Base-by-base conservation (phyloP, 2,113 vertebrate genomes). In the Seriola quinqueradiata region DNA sequence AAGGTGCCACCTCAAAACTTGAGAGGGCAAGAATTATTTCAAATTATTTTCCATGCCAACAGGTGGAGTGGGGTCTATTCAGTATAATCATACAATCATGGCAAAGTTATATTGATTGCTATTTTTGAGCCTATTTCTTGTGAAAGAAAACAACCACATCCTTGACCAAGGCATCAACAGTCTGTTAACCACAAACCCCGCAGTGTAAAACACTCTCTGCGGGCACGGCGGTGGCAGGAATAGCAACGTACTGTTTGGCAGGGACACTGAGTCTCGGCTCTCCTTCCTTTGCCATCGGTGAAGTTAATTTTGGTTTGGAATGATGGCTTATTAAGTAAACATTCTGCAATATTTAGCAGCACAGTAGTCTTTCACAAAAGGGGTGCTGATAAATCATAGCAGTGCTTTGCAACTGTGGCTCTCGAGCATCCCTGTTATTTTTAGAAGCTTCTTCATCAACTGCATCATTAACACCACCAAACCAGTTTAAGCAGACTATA, bases 61-160 rank as follows among this genome's bases (percentile, higher is more conserved):
- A 28, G 3, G 28, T 28, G 28, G 28, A 28, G 28, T 28, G 28
- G 28, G 28, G 28, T 28, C 28, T 28, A 28, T 28, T 28, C 28
- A 28, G 28, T 28, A 28, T 28, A 38, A 7, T 38, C 38, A 38
- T 38, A 42, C 40, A 42, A 8, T 42, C 40, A 42, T 42, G 8
- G 40, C 40, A 42, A 42, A 42, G 10, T 42, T 42, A 42, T 11
- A 36, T 23, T 36, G 16, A 12, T 38, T 58, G 36, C 38, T 36
- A 42, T 44, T 46, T 52, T 71, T 11, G 3, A 66, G 50, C 34
- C 23, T 1, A 34, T 75, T 68, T 76, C 32, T 25, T 50, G 36
- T 81, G n/a, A 64, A 79, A 66, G 59, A 85, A 83, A 73, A 63
- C 69, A 80, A 81, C 69, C 23, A 32, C 57, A 70, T 83, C 58